Conservation (phyloP, 1,140 invertebrate genomes). For the Lysiphlebus fabarum region DNA sequence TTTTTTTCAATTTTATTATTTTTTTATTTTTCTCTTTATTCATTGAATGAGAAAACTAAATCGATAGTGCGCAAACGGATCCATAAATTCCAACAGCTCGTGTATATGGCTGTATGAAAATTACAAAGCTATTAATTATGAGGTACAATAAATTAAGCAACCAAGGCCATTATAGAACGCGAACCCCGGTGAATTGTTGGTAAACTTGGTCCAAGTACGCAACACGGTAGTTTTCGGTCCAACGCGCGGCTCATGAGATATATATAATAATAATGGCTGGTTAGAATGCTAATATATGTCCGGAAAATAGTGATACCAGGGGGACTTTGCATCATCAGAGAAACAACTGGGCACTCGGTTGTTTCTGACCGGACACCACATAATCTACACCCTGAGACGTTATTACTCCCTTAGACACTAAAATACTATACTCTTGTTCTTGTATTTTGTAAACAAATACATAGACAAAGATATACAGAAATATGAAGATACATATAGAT, state of each 20-base stretch:
- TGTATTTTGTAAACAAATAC: too few relatives aligned
- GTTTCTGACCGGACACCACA: slow-evolving; percentile 48
- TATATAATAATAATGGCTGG: slow-evolving; percentile 52
- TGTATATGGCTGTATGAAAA: slow-evolving; percentile 50
- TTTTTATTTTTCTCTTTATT: too few relatives aligned
- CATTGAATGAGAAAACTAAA: slow-evolving; percentile 21
- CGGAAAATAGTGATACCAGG: slow-evolving; percentile 46
- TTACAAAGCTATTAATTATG: slow-evolving; percentile 58
- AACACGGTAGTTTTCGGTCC: slow-evolving; percentile 48
- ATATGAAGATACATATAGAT: too few relatives aligned
- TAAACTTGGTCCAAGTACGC: slow-evolving; percentile 57
- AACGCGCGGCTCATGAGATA: slow-evolving; percentile 50
- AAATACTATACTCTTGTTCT: too few relatives aligned
- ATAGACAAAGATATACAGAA: too few relatives aligned
- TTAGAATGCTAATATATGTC: slow-evolving; percentile 59
- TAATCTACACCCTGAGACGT: slow-evolving; percentile 55
- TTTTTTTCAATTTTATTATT: too few relatives aligned
- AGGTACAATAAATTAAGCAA: slow-evolving; percentile 55
- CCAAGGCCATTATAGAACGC: slow-evolving; percentile 53
- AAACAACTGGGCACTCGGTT: slow-evolving; percentile 53
- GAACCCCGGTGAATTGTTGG: slow-evolving; percentile 55
- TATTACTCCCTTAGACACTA: slow-evolving; percentile 56
- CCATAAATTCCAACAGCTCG: slow-evolving; percentile 38
- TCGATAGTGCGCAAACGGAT: slow-evolving; percentile 44
- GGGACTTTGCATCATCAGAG: slow-evolving; percentile 57